Percentiles rank a stretch among this genome's conserved stretches.
phyloP scores from a whole-genome alignment of 2,797 vertebrate species.

The Pseudocheirus occidentalis region DNA sequence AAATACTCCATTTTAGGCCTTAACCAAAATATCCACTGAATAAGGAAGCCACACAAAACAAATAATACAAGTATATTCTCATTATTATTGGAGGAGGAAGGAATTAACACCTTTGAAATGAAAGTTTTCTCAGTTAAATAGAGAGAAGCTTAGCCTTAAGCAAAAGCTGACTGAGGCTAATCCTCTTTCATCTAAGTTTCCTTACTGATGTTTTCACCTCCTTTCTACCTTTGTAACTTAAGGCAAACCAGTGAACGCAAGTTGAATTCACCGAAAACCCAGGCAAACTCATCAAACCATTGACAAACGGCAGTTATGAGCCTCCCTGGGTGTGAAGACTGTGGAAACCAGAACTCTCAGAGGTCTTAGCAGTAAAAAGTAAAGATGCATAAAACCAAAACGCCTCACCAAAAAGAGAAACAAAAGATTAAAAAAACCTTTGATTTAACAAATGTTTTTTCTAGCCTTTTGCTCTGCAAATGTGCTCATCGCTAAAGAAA shows the following conservation, averaged over 20 bases:
- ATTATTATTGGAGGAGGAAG: slow-evolving; percentile 27
- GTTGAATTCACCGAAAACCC: not conserved
- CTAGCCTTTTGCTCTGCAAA: not conserved
- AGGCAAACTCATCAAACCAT: slow-evolving; percentile 30
- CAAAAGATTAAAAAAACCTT: not conserved
- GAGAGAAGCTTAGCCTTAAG: slow-evolving; percentile 27
- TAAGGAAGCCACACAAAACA: slow-evolving; percentile 84
- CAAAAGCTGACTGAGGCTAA: not conserved
- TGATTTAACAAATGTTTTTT: not conserved
- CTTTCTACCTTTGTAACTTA: not conserved
- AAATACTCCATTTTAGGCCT: slow-evolving; percentile 60
- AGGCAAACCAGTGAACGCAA: not conserved
- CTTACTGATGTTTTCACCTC: not conserved
- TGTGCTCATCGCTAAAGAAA: not conserved
- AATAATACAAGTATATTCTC: slow-evolving; percentile 67
- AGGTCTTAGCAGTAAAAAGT: not conserved
- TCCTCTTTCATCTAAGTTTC: not conserved
- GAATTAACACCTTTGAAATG: slow-evolving; percentile 6
- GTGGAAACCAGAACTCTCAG: not conserved
- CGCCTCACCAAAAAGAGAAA: not conserved
- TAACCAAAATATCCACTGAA: slow-evolving; percentile 64
- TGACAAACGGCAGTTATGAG: slow-evolving; percentile 17
- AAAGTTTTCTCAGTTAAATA: slow-evolving; percentile 21
- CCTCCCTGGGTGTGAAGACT: not conserved
- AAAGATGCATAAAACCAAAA: not conserved